These are phyloP conservation scores for Platalea minor DNA, from an alignment of 2,797 vertebrate genomes.

Conservation along the genomic window DNA sequence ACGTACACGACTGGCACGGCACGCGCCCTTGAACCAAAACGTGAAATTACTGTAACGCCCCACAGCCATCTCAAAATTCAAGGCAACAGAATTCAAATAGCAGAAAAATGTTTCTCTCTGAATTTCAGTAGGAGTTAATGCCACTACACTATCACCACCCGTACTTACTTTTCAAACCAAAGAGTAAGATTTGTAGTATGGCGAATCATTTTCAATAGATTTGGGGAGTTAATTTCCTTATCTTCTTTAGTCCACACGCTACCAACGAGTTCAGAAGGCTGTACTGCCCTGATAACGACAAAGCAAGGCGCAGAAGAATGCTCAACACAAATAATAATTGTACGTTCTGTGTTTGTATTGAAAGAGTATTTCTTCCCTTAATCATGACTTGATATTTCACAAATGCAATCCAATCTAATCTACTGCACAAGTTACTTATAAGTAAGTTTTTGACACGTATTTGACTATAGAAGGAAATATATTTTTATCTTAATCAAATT, in stretches of 20 bases:
- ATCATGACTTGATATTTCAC: not conserved
- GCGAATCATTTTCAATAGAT: constrained; percentile 96
- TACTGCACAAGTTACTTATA: not conserved
- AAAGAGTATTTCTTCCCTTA: not conserved
- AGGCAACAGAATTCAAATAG: not conserved
- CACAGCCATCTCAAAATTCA: not conserved
- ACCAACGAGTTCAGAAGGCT: constrained; percentile 96
- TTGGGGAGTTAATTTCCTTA: constrained; percentile 97
- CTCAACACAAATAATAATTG: not conserved
- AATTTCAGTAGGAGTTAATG: not conserved
- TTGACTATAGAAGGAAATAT: not conserved
- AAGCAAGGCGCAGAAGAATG: not conserved
- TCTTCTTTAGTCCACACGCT: constrained; percentile 99
- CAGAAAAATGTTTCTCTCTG: not conserved
- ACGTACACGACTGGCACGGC: rapidly evolving
- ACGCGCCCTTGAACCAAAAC: not conserved
- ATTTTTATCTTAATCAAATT: not conserved
- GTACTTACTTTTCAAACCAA: constrained; percentile 97
- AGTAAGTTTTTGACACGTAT: not conserved
- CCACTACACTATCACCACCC: not conserved
- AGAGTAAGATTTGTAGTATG: constrained; percentile 98
- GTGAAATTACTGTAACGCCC: not conserved
- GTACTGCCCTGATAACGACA: constrained; percentile 85
- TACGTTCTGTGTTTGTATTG: not conserved
- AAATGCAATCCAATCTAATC: not conserved